These are phyloP conservation scores for Eucriotettix oculatus DNA, from an alignment of 2,888 invertebrate genomes.

Conservation along the genomic window DNA sequence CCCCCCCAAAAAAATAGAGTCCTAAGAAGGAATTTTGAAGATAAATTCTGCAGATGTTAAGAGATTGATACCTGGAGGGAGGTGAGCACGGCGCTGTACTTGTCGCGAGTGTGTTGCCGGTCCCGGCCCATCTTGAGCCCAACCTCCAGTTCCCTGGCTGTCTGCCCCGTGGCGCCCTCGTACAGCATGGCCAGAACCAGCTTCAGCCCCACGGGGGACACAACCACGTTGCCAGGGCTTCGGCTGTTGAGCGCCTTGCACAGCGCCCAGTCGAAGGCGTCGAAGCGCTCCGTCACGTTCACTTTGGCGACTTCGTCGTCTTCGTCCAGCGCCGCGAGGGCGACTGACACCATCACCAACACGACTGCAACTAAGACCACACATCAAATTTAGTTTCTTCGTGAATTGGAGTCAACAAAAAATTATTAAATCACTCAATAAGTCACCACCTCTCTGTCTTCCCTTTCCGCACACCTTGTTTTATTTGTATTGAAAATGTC, in stretches of 20 bases:
- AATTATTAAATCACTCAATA: too few species aligned
- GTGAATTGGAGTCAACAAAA: too few species aligned
- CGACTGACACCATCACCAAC: too few species aligned
- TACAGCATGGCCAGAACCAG: slow-evolving; percentile 52
- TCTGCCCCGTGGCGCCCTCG: slow-evolving; percentile 26
- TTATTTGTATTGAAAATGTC: too few species aligned
- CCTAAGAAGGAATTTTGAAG: too few species aligned
- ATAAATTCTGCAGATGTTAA: too few species aligned
- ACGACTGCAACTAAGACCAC: too few species aligned
- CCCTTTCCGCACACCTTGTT: too few species aligned
- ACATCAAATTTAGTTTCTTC: too few species aligned
- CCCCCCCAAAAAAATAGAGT: too few species aligned
- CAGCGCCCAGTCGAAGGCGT: slow-evolving; percentile 49
- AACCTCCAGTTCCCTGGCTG: neutral
- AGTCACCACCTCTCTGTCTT: too few species aligned
- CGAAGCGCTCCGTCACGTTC: slow-evolving; percentile 22
- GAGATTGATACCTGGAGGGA: slow-evolving; percentile 30
- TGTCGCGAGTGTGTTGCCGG: slow-evolving; percentile 24
- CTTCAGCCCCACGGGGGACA: slow-evolving; percentile 65
- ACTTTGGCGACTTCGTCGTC: slow-evolving; percentile 1
- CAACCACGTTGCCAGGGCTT: slow-evolving; percentile 43
- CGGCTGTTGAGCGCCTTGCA: slow-evolving; percentile 41
- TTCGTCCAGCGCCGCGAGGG: too few species aligned
- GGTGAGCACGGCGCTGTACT: slow-evolving; percentile 33
- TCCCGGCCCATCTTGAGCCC: neutral